Evolutionary conservation across 1,140 invertebrate genomes (phyloP), one percentile per base, ranked within the genome.

Genomic region (honey bee (Apis mellifera)): DNA sequence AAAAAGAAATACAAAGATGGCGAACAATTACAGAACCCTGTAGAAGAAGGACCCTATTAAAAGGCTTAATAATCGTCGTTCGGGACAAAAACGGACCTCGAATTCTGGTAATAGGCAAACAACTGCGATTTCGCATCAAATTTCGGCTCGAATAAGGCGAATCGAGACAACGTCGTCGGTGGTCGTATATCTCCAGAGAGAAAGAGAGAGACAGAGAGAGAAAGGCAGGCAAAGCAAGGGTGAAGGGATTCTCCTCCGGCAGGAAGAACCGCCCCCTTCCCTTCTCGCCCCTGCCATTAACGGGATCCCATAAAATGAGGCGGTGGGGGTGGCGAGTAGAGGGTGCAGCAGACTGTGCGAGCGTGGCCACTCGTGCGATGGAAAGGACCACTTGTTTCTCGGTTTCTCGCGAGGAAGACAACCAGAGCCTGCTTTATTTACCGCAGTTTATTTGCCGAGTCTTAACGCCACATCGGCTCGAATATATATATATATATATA

Each of bases 301-400:
- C 83, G 82, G 88, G 87, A 86, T 86, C 88, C 87, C 81, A 88
- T 89, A 89, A 90, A 91, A 89, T 88, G 81, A 84, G 73, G 71
- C 54, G 69, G 68, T 57, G 62, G 76, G 59, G 83, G 42, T 52
- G 64, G 54, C 19, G 23, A 50, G 77, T 62, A 81, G 57, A 84
- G 76, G 79, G 70, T 79, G 75, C 57, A 32, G 42, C 68, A 82
- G 82, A 83, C 66, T 78, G 75, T 65, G 57, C 73, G 65, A 11
- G 19, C 60, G 52, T 69, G 54, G 26, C 9, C 66, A 82, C 78
- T 81, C 78, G 73, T 77, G 66, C 21, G 32, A 54, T 65, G 23
- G 70, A 59, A 54, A 73, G 65, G 48, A 62, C 48, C 52, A 76
- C 81, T 78, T 78, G 32, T 42, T 42, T 68, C 55, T 12, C 23